phyloP scores from a whole-genome alignment of 2,888 invertebrate species.

The Teinopalpus imperialis region DNA sequence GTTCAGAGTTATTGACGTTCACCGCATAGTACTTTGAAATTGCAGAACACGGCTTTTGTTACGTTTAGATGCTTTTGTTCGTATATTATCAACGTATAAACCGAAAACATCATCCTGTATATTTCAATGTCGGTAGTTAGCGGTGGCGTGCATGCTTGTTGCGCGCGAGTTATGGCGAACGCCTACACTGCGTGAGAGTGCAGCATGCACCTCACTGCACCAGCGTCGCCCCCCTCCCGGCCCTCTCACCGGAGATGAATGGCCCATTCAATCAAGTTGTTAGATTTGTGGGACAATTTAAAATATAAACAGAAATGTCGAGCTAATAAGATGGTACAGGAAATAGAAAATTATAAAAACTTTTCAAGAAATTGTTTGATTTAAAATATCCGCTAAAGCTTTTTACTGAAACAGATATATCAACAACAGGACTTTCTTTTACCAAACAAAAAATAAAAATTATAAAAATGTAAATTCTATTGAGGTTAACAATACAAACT shows the following conservation, averaged over 20 bases:
- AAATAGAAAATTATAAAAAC: neutral
- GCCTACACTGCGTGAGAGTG: conserved; percentile 49
- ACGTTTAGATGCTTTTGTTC: no score
- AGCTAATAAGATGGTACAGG: neutral
- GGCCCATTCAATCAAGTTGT: conserved; percentile 36
- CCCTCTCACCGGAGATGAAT: conserved; percentile 34
- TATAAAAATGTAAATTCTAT: no score
- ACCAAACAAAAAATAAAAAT: no score
- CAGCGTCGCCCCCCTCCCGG: conserved; percentile 41
- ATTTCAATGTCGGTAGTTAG: conserved; percentile 63
- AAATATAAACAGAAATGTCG: neutral
- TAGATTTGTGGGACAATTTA: conserved; percentile 25
- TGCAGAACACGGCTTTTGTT: no score
- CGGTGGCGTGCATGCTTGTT: conserved; percentile 69
- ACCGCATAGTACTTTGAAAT: no score
- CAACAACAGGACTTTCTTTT: no score
- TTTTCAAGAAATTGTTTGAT: no score
- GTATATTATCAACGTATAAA: no score
- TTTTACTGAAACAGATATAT: no score
- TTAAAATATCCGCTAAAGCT: no score
- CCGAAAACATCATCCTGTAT: conserved; percentile 53
- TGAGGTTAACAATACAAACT: no score
- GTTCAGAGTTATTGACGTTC: no score
- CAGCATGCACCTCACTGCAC: conserved; percentile 43
- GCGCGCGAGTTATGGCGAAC: conserved; percentile 67